A percentile compares a stretch with the other conserved stretches of the same genome.
phyloP scores from a whole-genome alignment of 2,888 invertebrate genomes.

The Barypeithes pellucidus region DNA sequence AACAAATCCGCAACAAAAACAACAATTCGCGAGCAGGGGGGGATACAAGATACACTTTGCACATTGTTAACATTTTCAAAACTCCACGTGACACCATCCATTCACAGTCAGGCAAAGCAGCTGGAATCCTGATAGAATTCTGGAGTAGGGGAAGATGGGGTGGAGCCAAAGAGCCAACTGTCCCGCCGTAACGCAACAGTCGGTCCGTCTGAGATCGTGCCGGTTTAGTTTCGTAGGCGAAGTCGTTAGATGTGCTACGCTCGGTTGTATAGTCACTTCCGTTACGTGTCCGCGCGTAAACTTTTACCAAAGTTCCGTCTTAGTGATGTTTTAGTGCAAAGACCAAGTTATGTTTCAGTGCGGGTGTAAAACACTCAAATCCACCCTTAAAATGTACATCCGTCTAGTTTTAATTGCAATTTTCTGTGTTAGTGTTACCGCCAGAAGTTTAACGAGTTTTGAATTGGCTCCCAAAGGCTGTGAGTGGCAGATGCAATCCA shows the following conservation, averaged over 20 bases:
- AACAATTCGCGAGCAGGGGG: constrained; percentile 36
- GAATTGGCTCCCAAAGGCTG: constrained; percentile 82
- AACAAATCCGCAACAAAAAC: constrained; percentile 36
- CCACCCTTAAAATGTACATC: constrained; percentile 53
- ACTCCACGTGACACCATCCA: constrained; percentile 66
- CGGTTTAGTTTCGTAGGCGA: constrained; percentile 60
- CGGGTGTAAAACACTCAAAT: constrained; percentile 30
- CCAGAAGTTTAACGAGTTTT: constrained; percentile 68
- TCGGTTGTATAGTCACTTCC: constrained; percentile 27
- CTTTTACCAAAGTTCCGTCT: constrained; percentile 12
- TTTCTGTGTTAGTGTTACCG: constrained; percentile 59
- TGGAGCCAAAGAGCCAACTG: constrained; percentile 67
- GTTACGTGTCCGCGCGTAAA: constrained; percentile 28
- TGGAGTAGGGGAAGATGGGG: constrained; percentile 62
- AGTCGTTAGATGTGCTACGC: constrained; percentile 40
- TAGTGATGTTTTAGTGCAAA: constrained; percentile 35
- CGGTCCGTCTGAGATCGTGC: constrained; percentile 46
- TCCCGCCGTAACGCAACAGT: constrained; percentile 64
- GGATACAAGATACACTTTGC: constrained; percentile 58
- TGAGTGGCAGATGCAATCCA: constrained; percentile 78
- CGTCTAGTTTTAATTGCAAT: constrained; percentile 59
- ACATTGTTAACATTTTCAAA: constrained; percentile 65
- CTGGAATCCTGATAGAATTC: constrained; percentile 63
- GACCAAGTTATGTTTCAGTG: constrained; percentile 18
- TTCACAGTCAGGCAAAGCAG: constrained; percentile 64